Percentiles rank a stretch among this genome's conserved stretches.
These are phyloP conservation scores for Otocyon megalotis DNA, from an alignment of 2,113 vertebrate species.

Conservation along the genomic window DNA sequence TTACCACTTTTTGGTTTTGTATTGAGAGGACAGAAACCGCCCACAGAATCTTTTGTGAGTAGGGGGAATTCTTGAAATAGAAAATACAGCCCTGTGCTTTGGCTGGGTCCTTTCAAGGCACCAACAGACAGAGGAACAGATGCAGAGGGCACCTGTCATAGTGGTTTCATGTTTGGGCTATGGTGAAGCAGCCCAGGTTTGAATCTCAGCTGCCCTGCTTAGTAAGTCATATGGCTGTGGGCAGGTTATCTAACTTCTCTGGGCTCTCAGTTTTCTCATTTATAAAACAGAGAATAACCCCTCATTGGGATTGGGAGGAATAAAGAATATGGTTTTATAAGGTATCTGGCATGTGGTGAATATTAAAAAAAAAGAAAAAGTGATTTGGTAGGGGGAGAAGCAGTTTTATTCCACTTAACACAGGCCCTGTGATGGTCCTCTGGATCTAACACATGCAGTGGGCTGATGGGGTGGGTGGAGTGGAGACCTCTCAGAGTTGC, in stretches of 20 bases:
- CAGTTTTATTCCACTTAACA: background rate
- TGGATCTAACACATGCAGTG: background rate
- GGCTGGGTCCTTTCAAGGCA: background rate
- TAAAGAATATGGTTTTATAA: background rate
- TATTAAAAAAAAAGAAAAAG: background rate
- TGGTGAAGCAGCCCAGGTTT: background rate
- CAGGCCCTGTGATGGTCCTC: background rate
- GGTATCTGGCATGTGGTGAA: background rate
- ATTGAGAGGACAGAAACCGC: background rate
- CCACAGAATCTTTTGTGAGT: background rate
- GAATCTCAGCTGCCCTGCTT: background rate
- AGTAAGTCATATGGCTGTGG: background rate
- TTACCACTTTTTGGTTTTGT: background rate
- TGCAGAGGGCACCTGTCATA: background rate
- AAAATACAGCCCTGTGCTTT: background rate
- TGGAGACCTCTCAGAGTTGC: background rate
- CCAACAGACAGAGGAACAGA: background rate
- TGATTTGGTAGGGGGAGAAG: background rate
- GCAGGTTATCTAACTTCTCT: background rate
- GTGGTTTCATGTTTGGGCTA: background rate
- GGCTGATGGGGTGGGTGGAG: background rate
- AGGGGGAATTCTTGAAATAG: background rate
- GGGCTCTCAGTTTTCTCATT: background rate
- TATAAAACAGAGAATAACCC: background rate
- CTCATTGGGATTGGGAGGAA: background rate